A percentile compares a stretch with the other conserved stretches of the same genome.
phyloP scores from a whole-genome alignment of 2,888 invertebrate genomes.

The Baccha elongata region DNA sequence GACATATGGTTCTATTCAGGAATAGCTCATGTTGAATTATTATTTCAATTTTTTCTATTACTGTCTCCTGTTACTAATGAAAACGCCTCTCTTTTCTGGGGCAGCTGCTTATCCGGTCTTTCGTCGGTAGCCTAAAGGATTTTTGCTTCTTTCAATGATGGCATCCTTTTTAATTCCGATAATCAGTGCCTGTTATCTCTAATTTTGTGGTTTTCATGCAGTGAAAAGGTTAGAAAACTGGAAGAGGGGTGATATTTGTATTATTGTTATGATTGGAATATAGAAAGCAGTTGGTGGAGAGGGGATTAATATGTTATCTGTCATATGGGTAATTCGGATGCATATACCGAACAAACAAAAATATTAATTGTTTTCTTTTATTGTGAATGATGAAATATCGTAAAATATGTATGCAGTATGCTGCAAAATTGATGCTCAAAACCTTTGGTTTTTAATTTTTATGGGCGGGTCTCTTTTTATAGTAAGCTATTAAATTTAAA shows the following conservation, averaged over 20 bases:
- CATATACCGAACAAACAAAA: slow-evolving; percentile 38
- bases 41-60: slow-evolving; percentile 25
- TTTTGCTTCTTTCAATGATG: slow-evolving; percentile 23
- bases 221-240: neutral
- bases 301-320: slow-evolving; percentile 44
- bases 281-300: slow-evolving; percentile 12
- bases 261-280: slow-evolving; percentile 47
- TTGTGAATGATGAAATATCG: neutral
- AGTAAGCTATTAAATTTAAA: slow-evolving; percentile 38
- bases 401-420: neutral
- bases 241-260: slow-evolving; percentile 53
- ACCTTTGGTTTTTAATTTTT: slow-evolving; percentile 4
- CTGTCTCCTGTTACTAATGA: slow-evolving; percentile 20
- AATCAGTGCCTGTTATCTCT: slow-evolving; percentile 69
- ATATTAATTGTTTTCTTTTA: neutral
- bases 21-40: slow-evolving; percentile 31
- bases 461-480: slow-evolving; percentile 1
- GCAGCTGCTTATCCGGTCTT: slow-evolving; percentile 62
- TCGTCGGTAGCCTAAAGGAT: slow-evolving; percentile 21
- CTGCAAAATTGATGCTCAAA: slow-evolving; percentile 13
- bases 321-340: slow-evolving; percentile 64
- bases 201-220: slow-evolving; percentile 43
- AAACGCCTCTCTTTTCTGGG: slow-evolving; percentile 30
- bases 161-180: slow-evolving; percentile 62
- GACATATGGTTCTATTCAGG: slow-evolving; percentile 49